Evolutionary conservation across 1,140 invertebrate genomes (phyloP), one percentile per base, ranked within the genome.

Genomic region (Venturia canescens): DNA sequence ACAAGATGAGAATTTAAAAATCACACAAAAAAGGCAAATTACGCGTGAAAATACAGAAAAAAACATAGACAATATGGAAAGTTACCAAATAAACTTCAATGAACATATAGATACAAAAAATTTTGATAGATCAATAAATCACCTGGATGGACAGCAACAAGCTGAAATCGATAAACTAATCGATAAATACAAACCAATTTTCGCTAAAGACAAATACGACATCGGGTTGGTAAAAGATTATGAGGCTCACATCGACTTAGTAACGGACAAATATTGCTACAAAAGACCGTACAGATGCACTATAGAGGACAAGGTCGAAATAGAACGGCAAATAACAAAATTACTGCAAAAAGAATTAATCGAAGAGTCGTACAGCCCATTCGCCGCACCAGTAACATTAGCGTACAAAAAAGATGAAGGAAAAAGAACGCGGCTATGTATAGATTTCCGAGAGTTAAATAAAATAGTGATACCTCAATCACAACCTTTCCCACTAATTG

Each of bases 401-500:
- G 38, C 84, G 27, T 88, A 66, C 78, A 89, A 89, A 84, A 89
- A 84, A 86, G 85, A 86, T 50, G 86, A 87, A 38, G 74, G 71
- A 23, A 86, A 74, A 81, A 86, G 79, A 67, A 80, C 83, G 57
- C 83, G 86, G 66, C 26, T 89, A 66, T 88, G 82, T 66, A 81
- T 85, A 60, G 85, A n/a, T n/a, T n/a, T n/a, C n/a, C n/a, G n/a
- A n/a, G n/a, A n/a, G n/a, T n/a, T n/a, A n/a, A n/a, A n/a, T n/a
- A n/a, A n/a, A n/a, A n/a, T n/a, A n/a, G n/a, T n/a, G n/a, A n/a
- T n/a, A n/a, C n/a, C n/a, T n/a, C n/a, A n/a, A n/a, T n/a, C n/a
- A n/a, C n/a, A n/a, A n/a, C n/a, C n/a, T n/a, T n/a, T n/a, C n/a
- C n/a, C 83, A 50, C 26, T 63, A 38, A 84, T 86, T 34, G 87